Conservation (phyloP, 1,140 invertebrate genomes). For the Hyles euphorbiae region DNA sequence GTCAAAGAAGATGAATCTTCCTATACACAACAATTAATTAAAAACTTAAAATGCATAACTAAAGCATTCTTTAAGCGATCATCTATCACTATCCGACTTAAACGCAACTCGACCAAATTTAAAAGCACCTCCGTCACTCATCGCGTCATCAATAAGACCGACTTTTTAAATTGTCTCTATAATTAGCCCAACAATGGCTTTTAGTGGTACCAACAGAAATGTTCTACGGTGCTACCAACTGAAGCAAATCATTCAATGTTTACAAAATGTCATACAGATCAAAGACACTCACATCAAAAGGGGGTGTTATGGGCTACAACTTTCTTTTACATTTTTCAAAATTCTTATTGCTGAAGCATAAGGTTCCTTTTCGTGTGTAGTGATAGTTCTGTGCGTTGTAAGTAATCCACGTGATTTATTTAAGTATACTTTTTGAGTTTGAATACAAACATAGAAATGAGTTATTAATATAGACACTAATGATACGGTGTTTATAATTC, state of each 20-base stretch:
- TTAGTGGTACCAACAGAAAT: background rate
- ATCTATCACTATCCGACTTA: no score
- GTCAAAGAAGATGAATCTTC: no score
- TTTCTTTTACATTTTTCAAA: conserved; percentile 25
- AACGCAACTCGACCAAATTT: no score
- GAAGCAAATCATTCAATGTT: conserved; percentile 55
- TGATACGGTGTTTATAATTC: conserved; percentile 35
- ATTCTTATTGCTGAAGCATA: conserved; percentile 8
- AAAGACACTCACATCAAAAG: conserved; percentile 59
- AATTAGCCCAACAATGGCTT: conserved; percentile 43
- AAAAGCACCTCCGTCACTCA: conserved; percentile 25
- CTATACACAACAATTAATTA: no score
- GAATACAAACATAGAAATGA: no score
- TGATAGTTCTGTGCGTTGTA: conserved; percentile 17
- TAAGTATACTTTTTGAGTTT: no score
- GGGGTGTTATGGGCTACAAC: conserved; percentile 34
- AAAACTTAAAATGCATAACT: no score
- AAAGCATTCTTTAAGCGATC: no score
- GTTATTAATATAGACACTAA: conserved; percentile 35
- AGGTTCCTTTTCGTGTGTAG: conserved; percentile 20
- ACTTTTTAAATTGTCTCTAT: conserved; percentile 40
- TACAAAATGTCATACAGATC: conserved; percentile 58
- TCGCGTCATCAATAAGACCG: conserved; percentile 36
- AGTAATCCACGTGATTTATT: background rate
- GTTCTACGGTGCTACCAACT: conserved; percentile 28